phyloP scores from a whole-genome alignment of 2,797 vertebrate species.

The Chrysocyon brachyurus region DNA sequence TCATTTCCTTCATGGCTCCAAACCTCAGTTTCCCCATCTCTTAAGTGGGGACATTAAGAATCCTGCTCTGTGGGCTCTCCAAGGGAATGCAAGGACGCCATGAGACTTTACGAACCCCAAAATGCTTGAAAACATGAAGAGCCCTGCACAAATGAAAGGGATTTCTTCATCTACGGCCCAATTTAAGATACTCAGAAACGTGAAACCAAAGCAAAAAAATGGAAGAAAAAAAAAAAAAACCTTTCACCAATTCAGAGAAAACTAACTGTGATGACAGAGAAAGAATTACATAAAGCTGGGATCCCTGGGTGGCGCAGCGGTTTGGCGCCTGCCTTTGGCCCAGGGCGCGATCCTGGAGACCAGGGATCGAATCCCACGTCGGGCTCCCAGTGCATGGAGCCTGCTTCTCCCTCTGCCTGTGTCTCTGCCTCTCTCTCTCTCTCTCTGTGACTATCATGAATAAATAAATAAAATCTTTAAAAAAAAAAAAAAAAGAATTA shows the following conservation, averaged over 20 bases:
- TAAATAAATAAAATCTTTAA: too few species aligned
- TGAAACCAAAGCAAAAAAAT: neutral
- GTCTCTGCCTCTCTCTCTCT: too few species aligned
- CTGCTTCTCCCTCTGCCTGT: too few species aligned
- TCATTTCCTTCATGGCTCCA: neutral
- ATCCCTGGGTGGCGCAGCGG: too few species aligned
- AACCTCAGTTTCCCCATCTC: neutral
- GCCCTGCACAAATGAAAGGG: neutral
- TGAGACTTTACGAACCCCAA: neutral
- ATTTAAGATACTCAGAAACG: neutral
- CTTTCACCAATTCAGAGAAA: neutral
- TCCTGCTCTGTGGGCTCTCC: neutral
- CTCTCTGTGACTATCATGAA: too few species aligned
- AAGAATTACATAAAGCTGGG: neutral
- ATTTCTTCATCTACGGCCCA: neutral
- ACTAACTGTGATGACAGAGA: neutral
- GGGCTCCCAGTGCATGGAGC: too few species aligned
- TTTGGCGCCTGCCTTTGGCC: too few species aligned
- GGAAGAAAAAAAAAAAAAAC: neutral
- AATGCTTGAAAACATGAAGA: neutral
- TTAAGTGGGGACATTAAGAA: neutral
- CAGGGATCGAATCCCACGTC: too few species aligned
- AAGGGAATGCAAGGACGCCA: neutral
- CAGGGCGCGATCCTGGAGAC: too few species aligned
- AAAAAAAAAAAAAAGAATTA: too few species aligned